Percentiles rank a stretch among this genome's conserved stretches.
Conservation (phyloP, 2,797 vertebrate species). For the Tapera naevia region DNA sequence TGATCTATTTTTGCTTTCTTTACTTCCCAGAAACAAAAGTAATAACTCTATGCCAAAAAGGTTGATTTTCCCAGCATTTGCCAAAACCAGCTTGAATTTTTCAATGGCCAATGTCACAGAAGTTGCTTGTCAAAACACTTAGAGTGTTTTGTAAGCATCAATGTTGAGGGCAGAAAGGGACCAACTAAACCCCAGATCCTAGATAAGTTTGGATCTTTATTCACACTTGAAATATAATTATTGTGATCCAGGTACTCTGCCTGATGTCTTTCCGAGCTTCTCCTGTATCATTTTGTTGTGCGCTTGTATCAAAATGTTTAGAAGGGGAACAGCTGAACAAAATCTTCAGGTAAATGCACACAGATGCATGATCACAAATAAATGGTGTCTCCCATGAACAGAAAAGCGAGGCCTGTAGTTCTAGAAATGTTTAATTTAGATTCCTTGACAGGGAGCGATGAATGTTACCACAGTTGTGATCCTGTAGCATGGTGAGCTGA, state of each 20-base stretch:
- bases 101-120: not conserved
- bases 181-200: not conserved
- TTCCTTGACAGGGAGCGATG: not conserved
- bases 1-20: conserved; percentile 31
- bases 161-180: not conserved
- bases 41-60: not conserved
- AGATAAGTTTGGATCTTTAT: not conserved
- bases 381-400: not conserved
- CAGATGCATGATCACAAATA: not conserved
- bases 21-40: conserved; percentile 19
- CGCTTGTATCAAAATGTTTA: conserved; percentile 2
- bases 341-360: conserved; percentile 1
- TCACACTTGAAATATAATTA: not conserved
- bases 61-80: not conserved
- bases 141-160: not conserved
- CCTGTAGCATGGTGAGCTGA: not conserved
- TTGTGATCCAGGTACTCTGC: not conserved
- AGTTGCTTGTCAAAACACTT: not conserved
- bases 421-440: not conserved
- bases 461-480: not conserved
- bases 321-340: not conserved
- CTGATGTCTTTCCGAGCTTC: conserved; percentile 49
- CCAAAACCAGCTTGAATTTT: not conserved
- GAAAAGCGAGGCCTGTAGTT: not conserved
- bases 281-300: not conserved